Base-by-base conservation (phyloP, 2,888 invertebrate species). In the Eudemis profundana region DNA sequence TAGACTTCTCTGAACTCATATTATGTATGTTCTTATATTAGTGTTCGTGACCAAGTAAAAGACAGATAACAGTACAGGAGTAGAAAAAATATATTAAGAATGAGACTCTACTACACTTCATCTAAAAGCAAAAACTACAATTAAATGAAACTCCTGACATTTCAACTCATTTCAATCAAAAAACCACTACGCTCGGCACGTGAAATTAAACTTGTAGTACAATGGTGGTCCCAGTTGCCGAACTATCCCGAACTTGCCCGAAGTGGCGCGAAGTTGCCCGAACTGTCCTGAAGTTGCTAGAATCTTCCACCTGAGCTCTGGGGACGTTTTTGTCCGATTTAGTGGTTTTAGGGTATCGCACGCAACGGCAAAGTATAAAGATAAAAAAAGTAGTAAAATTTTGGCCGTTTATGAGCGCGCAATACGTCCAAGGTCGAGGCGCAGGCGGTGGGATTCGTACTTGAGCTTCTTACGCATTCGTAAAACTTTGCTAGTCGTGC, bases 221-320 rank as follows among this genome's bases (percentile, higher is more conserved):
- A 64, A 42, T 21, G 40, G 33, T 44, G 33, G 44, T 59, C 57
- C 50, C 57, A 23, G 64, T 59, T 51, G 50, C 17, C 57, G 50
- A 59, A 64, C 64, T 64, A 64, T 42, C 44, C 44, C 56, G 54
- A 56, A 63, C 63, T 56, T 42, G 5, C n/a, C 56, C 56, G 56
- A 51, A 61, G 33, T 50, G 27, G 12, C 7, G 4, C 51, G 21
- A 63, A 63, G 49, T 63, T 63, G 14, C 42, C 44, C 44, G 33
- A 57, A 49, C 49, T 21, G 38, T 40, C 42, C 56, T 19, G 49
- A 42, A 63, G 63, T 63, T 63, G 36, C 33, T 29, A 19, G 62
- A 47, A 49, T 42, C 57, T 49, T 17, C 50, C 64, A 59, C 50
- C 64, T 64, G 64, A 44, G 64, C 64, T 19, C 57, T n/a, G 14